A percentile compares a stretch with the other conserved stretches of the same genome.
These are phyloP conservation scores for Anguilla marmorata DNA, from an alignment of 2,797 vertebrate genomes.

Conservation along the genomic window DNA sequence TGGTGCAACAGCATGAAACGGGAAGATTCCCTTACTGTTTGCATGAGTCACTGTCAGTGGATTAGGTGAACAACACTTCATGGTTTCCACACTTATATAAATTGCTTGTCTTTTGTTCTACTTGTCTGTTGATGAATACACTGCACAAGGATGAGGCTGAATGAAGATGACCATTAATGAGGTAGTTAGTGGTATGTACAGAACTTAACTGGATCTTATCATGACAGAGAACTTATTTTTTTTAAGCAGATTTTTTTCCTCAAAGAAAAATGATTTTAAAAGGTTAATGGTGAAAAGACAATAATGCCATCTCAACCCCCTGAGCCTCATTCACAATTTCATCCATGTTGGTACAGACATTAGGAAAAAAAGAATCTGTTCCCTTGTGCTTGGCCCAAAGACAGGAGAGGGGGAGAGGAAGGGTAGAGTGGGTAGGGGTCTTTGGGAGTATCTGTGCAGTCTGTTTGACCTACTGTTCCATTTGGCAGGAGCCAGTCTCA, in stretches of 20 bases:
- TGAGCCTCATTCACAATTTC: background rate
- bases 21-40: background rate
- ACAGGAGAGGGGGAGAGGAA: background rate
- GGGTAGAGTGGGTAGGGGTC: background rate
- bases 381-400: background rate
- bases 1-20: background rate
- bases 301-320: background rate
- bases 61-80: background rate
- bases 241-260: background rate
- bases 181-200: background rate
- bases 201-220: background rate
- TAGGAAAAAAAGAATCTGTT: background rate
- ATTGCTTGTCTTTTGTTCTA: background rate
- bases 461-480: background rate
- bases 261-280: conserved; percentile 1
- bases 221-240: background rate
- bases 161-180: background rate
- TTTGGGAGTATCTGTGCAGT: background rate
- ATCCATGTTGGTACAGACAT: background rate
- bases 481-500: conserved; percentile 59
- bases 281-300: background rate
- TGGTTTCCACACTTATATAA: background rate
- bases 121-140: conserved; percentile 1
- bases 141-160: background rate
- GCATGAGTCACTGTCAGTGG: background rate